Evolutionary conservation across 2,113 vertebrate species (phyloP).

Genomic region (Albula glossodonta): DNA sequence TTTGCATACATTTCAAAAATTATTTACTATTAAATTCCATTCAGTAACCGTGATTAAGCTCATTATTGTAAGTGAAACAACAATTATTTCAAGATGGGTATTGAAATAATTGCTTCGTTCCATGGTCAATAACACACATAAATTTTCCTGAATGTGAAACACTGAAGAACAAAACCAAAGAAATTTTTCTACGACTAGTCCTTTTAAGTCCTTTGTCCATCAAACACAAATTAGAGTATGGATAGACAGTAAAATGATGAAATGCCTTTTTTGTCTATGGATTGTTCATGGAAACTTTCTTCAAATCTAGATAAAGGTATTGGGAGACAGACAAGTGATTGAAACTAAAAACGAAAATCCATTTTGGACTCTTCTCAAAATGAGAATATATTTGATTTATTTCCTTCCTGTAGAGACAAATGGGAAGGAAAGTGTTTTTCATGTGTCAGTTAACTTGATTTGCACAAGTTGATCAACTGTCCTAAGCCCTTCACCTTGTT

Average conservation of each 20-base stretch:
- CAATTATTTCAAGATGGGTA: neutral
- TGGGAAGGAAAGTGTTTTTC: neutral
- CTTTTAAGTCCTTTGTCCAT: constrained; percentile 3
- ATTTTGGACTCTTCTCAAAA: neutral
- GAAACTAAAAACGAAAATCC: neutral
- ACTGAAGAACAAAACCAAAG: neutral
- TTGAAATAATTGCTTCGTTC: neutral
- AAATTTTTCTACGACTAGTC: neutral
- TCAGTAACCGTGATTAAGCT: constrained; percentile 2
- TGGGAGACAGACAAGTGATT: neutral
- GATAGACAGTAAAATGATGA: constrained; percentile 10
- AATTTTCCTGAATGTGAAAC: neutral
- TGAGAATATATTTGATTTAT: neutral
- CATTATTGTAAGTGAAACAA: neutral
- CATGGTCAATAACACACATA: neutral
- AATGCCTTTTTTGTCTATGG: neutral
- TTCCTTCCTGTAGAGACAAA: too few relatives aligned
- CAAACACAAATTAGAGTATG: constrained; percentile 10
- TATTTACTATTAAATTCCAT: too few relatives aligned
- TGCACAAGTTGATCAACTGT: too few relatives aligned
- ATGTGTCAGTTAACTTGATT: neutral
- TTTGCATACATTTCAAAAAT: too few relatives aligned
- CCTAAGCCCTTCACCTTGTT: too few relatives aligned
- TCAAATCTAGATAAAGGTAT: neutral
- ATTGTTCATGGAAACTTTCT: constrained; percentile 17